Percentiles rank a stretch among this genome's conserved stretches.
These are phyloP conservation scores for Nycticebus coucang DNA, from an alignment of 2,113 vertebrate species.

Conservation along the genomic window DNA sequence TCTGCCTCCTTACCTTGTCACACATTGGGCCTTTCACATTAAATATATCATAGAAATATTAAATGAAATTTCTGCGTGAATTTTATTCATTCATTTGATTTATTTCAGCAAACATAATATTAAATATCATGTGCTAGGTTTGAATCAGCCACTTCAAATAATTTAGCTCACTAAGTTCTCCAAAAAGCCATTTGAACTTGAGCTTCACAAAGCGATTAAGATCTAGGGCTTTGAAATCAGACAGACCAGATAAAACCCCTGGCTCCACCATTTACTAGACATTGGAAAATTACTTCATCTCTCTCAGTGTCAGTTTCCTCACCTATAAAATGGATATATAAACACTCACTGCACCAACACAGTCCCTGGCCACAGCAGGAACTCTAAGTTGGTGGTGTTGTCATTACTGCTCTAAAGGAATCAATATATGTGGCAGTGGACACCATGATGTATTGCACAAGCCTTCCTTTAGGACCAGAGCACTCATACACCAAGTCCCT, in stretches of 20 bases:
- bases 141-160: not conserved
- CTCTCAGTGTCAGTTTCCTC: not conserved
- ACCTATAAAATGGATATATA: not conserved
- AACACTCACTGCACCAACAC: not conserved
- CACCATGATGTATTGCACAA: too few relatives aligned
- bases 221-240: not conserved
- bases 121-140: not conserved
- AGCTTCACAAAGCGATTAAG: not conserved
- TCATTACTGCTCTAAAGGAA: not conserved
- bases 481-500: not conserved
- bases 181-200: not conserved
- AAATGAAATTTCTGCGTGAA: not conserved
- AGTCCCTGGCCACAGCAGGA: not conserved
- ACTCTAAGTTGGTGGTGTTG: not conserved
- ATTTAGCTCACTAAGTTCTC: constrained; percentile 15
- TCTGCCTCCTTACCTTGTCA: not conserved
- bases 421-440: not conserved
- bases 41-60: not conserved
- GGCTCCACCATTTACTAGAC: not conserved
- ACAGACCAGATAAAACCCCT: not conserved
- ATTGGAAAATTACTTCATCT: not conserved
- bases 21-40: not conserved
- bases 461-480: not conserved
- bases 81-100: constrained; percentile 17
- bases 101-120: not conserved